Conservation (phyloP, 2,797 vertebrate genomes). For the Sebastiscus albofasciatus region DNA sequence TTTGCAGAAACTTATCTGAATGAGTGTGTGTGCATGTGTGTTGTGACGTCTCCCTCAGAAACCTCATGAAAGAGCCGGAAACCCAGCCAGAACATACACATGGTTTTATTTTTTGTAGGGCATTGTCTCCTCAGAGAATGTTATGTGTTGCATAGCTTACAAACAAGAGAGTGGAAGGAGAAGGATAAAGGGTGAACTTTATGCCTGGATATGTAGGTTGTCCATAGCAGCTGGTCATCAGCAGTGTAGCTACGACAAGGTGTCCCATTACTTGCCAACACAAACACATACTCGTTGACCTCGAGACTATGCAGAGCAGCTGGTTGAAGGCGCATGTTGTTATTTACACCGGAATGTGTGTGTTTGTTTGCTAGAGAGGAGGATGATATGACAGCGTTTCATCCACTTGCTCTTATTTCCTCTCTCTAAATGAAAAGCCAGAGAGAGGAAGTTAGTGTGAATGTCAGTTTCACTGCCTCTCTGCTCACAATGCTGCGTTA, state of each 20-base stretch:
- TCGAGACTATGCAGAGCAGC: slow-evolving; percentile 37
- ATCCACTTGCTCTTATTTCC: slow-evolving; percentile 12
- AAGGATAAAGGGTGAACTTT: neutral
- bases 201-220: neutral
- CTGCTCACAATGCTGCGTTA: slow-evolving; percentile 44
- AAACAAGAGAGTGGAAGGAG: neutral
- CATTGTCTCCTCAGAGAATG: slow-evolving; percentile 23
- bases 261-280: slow-evolving; percentile 49
- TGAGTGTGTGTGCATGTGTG: neutral
- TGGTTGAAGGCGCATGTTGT: neutral
- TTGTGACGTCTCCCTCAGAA: slow-evolving; percentile 27
- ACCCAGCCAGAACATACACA: neutral
- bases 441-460: slow-evolving; percentile 42
- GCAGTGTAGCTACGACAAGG: slow-evolving; percentile 25
- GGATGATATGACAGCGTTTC: neutral
- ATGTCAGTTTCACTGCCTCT: slow-evolving; percentile 38
- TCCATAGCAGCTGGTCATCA: slow-evolving; percentile 44
- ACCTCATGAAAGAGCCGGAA: slow-evolving; percentile 9
- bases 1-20: slow-evolving; percentile 21
- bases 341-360: slow-evolving; percentile 14
- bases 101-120: neutral
- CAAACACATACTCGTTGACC: slow-evolving; percentile 43
- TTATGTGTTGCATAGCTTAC: neutral
- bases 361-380: neutral
- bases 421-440: slow-evolving; percentile 8